Evolutionary conservation across 2,888 invertebrate genomes (phyloP).

Genomic region (Melitaea athalia): DNA sequence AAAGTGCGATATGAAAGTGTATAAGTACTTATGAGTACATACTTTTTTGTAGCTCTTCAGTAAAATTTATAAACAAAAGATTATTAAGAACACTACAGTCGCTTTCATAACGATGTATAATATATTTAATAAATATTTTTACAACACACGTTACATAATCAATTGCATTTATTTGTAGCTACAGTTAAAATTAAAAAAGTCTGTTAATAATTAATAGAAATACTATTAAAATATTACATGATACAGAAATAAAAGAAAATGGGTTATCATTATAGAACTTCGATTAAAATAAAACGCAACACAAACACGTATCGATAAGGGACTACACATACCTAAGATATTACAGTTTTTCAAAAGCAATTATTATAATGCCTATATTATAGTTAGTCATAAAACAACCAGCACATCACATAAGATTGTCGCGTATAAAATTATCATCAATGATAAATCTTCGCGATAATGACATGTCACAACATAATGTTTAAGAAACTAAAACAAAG

Average conservation of each 20-base stretch:
- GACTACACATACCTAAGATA: background rate
- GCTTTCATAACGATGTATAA: background rate
- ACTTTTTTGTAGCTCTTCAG: background rate
- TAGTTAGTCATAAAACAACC: conserved; percentile 18
- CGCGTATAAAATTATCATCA: conserved; percentile 38
- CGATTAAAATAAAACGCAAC: background rate
- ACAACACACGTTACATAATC: background rate
- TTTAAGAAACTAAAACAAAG: conserved; percentile 58
- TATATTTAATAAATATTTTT: background rate
- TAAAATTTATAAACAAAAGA: conserved; percentile 7
- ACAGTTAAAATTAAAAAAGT: background rate
- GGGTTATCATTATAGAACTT: background rate
- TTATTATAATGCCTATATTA: conserved; percentile 18
- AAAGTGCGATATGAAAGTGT: background rate
- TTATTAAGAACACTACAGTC: background rate
- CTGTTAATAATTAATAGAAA: background rate
- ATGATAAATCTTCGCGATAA: conserved; percentile 47
- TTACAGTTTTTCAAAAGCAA: conserved; percentile 23
- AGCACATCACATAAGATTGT: conserved; percentile 21
- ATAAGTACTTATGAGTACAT: background rate
- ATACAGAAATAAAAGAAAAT: background rate
- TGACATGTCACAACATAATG: conserved; percentile 52
- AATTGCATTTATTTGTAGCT: background rate
- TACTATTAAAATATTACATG: background rate
- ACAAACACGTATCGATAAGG: conserved; percentile 1